Evolutionary conservation across 2,888 invertebrate genomes (phyloP).

Genomic region (Vanessa cardui): DNA sequence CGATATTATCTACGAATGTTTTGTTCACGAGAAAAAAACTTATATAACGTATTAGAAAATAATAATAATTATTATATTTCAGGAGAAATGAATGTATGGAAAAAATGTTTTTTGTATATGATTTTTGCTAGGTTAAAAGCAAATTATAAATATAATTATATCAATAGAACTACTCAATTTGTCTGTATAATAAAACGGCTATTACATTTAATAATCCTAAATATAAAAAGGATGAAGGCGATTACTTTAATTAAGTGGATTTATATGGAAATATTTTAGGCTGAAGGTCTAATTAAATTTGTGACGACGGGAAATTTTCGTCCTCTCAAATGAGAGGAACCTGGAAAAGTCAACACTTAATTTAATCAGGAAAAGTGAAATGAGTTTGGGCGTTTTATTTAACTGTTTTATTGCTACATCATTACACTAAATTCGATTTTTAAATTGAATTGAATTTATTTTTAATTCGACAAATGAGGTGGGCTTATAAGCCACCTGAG

Average conservation of each 20-base stretch:
- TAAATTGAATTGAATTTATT: not conserved
- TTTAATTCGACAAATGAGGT: too few species aligned
- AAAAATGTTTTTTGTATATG: too few species aligned
- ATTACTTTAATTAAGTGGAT: constrained; percentile 19
- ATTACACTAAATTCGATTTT: not conserved
- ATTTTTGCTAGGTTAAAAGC: too few species aligned
- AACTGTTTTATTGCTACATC: not conserved
- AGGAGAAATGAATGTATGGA: too few species aligned
- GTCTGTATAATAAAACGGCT: not conserved
- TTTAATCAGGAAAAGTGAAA: constrained; percentile 30
- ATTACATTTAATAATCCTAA: not conserved
- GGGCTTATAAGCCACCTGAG: too few species aligned
- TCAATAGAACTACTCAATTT: not conserved
- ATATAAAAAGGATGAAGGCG: not conserved
- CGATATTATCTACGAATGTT: too few species aligned
- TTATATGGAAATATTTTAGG: constrained; percentile 30
- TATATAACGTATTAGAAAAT: too few species aligned
- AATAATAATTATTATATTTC: too few species aligned
- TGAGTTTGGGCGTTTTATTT: not conserved
- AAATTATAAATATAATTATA: too few species aligned
- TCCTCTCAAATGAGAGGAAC: constrained; percentile 12
- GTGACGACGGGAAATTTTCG: constrained; percentile 14
- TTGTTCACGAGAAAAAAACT: too few species aligned
- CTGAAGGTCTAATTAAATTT: constrained; percentile 27
- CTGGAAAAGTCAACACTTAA: constrained; percentile 19